Evolutionary conservation across 1,140 invertebrate genomes (phyloP).

Genomic region (Maniola jurtina): DNA sequence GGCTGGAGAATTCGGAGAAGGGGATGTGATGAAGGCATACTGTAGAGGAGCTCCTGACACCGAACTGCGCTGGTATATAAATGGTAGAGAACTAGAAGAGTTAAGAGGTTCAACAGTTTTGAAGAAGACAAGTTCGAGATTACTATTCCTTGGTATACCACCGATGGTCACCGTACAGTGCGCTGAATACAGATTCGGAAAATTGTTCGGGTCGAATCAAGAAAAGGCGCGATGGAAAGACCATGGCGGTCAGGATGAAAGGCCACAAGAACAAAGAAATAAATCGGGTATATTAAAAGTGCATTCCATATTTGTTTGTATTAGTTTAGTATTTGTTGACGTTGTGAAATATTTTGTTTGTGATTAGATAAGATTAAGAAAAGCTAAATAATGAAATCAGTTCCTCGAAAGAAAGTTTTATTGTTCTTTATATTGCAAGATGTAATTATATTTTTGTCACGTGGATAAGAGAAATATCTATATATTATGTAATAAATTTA

Average conservation of each 20-base stretch:
- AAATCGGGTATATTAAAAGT: slow-evolving; percentile 19
- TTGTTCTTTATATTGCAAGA: too few species aligned
- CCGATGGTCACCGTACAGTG: slow-evolving; percentile 64
- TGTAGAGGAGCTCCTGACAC: slow-evolving; percentile 57
- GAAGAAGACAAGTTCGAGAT: slow-evolving; percentile 48
- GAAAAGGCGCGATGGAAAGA: slow-evolving; percentile 56
- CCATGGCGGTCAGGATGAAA: slow-evolving; percentile 37
- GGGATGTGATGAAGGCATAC: slow-evolving; percentile 60
- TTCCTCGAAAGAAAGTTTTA: slow-evolving; percentile 11
- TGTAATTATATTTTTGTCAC: too few species aligned
- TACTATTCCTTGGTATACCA: slow-evolving; percentile 55
- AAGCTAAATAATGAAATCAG: neutral
- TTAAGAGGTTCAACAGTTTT: slow-evolving; percentile 47
- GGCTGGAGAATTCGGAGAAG: slow-evolving; percentile 55
- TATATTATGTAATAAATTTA: too few species aligned
- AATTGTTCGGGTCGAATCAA: slow-evolving; percentile 56
- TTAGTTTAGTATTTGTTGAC: slow-evolving; percentile 21
- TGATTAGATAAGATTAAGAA: slow-evolving; percentile 5
- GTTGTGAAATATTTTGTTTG: slow-evolving; percentile 19
- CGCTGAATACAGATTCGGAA: slow-evolving; percentile 60
- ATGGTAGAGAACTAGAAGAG: slow-evolving; percentile 53
- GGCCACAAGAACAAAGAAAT: slow-evolving; percentile 51
- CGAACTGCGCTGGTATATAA: slow-evolving; percentile 68
- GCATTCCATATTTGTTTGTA: slow-evolving; percentile 16
- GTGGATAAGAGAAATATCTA: too few species aligned